Conservation (phyloP, 1,140 invertebrate genomes). For the Eriocheir sinensis region DNA sequence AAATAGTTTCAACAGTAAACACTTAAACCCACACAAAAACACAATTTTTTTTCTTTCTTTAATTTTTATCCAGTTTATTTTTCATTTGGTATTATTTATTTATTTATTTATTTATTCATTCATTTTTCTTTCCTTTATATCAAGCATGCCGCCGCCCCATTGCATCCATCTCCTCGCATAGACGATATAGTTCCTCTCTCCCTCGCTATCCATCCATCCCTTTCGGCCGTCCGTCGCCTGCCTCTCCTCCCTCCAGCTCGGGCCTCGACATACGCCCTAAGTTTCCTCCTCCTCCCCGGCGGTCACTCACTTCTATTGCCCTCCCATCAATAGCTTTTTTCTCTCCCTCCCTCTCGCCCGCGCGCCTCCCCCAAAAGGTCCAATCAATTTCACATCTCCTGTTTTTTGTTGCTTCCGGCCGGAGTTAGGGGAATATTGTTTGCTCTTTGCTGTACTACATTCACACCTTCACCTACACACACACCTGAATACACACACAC, state of each 20-base stretch:
- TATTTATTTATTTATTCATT: too few relatives aligned
- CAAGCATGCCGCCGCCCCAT: neutral
- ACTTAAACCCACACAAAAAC: too few relatives aligned
- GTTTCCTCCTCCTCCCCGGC: neutral
- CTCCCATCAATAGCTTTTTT: neutral
- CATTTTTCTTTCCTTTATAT: neutral
- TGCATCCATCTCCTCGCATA: neutral
- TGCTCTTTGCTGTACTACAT: neutral
- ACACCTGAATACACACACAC: too few relatives aligned
- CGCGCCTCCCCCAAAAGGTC: neutral
- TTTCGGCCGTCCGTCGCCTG: too few relatives aligned
- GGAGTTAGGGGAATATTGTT: neutral
- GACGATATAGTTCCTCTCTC: too few relatives aligned
- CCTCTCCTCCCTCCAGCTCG: neutral
- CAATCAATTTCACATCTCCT: slow-evolving; percentile 16
- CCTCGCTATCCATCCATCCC: neutral
- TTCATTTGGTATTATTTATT: too few relatives aligned
- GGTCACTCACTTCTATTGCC: neutral
- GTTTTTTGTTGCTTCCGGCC: neutral
- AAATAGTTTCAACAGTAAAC: too few relatives aligned
- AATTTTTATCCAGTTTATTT: too few relatives aligned
- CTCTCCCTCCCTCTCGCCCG: neutral
- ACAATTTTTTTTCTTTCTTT: too few relatives aligned
- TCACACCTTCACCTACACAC: too few relatives aligned
- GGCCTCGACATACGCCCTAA: neutral